Evolutionary conservation across 2,113 vertebrate genomes (phyloP).

Genomic region (Aphyosemion australe): DNA sequence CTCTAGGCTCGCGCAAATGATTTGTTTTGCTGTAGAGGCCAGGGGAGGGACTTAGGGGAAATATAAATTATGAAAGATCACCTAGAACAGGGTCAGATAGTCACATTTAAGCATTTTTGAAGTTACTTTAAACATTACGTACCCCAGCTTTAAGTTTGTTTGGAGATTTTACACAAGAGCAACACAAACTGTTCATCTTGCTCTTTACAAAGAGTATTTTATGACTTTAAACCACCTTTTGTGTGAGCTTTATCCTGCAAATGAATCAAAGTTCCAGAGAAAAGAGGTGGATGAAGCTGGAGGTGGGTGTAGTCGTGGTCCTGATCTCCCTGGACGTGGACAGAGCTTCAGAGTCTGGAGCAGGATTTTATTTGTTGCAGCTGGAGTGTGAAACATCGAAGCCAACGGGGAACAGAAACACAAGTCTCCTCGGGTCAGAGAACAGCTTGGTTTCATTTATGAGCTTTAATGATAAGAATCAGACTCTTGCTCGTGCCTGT

Average conservation of each 20-base stretch:
- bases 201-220: background rate
- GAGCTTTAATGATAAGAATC: conserved; percentile 63
- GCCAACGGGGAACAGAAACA: conserved; percentile 47
- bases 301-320: conserved; percentile 12
- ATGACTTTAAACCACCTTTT: background rate
- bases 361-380: conserved; percentile 33
- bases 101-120: no score
- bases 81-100: no score
- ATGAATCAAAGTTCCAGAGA: conserved; percentile 42
- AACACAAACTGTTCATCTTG: no score
- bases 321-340: conserved; percentile 1
- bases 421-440: conserved; percentile 50
- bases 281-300: conserved; percentile 25
- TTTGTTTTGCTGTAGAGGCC: no score
- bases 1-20: no score
- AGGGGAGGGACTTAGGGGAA: no score
- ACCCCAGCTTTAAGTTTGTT: no score
- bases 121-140: no score
- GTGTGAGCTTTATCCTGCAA: conserved; percentile 1
- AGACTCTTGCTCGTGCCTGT: conserved; percentile 38
- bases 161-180: no score
- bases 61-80: no score
- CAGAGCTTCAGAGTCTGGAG: conserved; percentile 26
- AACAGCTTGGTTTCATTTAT: conserved; percentile 72
- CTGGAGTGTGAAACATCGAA: conserved; percentile 41